Evolutionary conservation across 2,797 vertebrate species (phyloP).

Genomic region (Micropoecilia bifurca): DNA sequence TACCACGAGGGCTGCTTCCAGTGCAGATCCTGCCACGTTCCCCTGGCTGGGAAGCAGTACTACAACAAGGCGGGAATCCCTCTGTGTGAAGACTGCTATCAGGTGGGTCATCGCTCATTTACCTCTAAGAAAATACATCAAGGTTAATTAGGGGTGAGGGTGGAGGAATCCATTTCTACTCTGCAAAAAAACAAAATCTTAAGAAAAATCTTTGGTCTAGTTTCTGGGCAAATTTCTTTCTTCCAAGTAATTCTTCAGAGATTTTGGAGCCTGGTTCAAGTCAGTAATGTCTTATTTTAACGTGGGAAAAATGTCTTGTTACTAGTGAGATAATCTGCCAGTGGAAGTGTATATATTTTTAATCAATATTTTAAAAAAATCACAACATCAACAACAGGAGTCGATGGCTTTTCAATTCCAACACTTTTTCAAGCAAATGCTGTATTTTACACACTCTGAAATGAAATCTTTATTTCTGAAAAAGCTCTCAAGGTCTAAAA

Average conservation of each 20-base stretch:
- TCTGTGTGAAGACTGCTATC: constrained; percentile 89
- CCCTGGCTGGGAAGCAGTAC: constrained; percentile 88
- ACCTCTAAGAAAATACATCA: background rate
- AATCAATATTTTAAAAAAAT: too few relatives aligned
- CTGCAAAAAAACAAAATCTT: too few relatives aligned
- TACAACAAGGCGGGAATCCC: constrained; percentile 92
- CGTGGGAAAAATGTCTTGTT: too few relatives aligned
- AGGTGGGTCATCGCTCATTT: constrained; percentile 73
- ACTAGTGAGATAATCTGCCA: too few relatives aligned
- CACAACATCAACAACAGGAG: too few relatives aligned
- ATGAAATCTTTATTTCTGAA: background rate
- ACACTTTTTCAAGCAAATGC: background rate
- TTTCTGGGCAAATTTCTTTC: background rate
- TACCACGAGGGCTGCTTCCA: constrained; percentile 92
- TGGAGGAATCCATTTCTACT: background rate
- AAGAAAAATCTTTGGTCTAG: too few relatives aligned
- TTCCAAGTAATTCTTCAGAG: too few relatives aligned
- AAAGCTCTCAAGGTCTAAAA: background rate
- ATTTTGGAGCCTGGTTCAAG: too few relatives aligned
- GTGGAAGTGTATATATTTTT: too few relatives aligned
- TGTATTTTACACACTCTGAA: background rate
- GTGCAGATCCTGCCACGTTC: constrained; percentile 86
- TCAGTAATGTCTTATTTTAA: too few relatives aligned
- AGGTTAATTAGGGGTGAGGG: background rate
- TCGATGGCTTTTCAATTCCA: too few relatives aligned